Base-by-base conservation (phyloP, 1,140 invertebrate genomes). In the Drosophila persimilis region DNA sequence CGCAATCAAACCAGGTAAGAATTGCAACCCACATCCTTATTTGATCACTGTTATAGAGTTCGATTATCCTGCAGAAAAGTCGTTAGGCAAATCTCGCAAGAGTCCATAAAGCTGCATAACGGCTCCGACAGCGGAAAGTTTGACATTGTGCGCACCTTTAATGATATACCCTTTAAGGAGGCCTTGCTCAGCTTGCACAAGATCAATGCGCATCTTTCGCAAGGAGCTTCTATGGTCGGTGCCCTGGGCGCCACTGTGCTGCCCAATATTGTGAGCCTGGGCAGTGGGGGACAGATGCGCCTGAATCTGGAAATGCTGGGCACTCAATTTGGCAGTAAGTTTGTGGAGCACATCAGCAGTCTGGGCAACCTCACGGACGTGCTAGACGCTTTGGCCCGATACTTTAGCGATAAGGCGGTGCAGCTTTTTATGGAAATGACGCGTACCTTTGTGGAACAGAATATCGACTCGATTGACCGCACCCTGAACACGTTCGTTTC, bases 151-250 rank as follows among this genome's bases (percentile, higher is more conserved):
- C 89, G 89, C 29, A 65, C 80, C 7, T 67, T 90, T 3, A 90
- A 90, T 50, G 81, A 90, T 51, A 90, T 90, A 50, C 89, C 89
- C 0, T 70, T 80, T 2, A 90, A 77, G 53, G 89, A 90, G 44
- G 51, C 57, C 1, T 50, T 90, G 8, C 64, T 77, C 3, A 76
- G 55, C 15, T 44, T 90, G 20, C 81, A 88, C 52, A 63, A 56
- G 13, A 41, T 77, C 3, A 72, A 77, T 47, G 46, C 53, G 5
- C 67, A 90, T 51, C 56, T 90, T 5, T 46, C 31, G 3, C 50
- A 69, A 11, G 78, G 81, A 2, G 53, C 62, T 0, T 35, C 63
- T 0, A 22, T 70, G 0, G 11, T 72, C 2, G 45, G 60, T 1
- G 73, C 61, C 2, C 31, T 65, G 2, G 45, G 64, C 9, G 71